Conservation (phyloP, 2,797 vertebrate genomes). For the Acanthornis magna region DNA sequence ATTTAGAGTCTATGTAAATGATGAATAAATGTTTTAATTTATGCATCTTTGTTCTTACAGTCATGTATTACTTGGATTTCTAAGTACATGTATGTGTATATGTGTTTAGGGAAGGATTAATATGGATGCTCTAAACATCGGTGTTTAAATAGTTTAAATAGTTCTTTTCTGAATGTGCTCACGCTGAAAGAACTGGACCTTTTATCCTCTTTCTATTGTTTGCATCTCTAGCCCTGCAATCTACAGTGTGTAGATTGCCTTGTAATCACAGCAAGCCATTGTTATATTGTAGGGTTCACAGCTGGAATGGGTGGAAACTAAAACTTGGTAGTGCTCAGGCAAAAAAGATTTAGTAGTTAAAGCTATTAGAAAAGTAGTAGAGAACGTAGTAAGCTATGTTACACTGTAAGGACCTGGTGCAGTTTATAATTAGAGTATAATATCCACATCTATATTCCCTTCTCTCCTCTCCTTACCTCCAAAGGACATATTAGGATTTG, state of each 20-base stretch:
- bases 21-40: background rate
- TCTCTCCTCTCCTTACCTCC: background rate
- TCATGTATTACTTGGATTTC: background rate
- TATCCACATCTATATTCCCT: background rate
- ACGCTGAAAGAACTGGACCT: background rate
- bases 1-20: background rate
- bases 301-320: background rate
- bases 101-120: background rate
- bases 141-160: background rate
- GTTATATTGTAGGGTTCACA: background rate
- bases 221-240: background rate
- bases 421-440: background rate
- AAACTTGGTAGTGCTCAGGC: background rate
- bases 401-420: background rate
- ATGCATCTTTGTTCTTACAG: background rate
- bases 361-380: background rate
- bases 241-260: background rate
- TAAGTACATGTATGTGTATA: background rate
- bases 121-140: background rate
- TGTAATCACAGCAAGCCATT: background rate
- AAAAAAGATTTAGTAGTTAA: background rate
- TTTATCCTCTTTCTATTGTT: background rate
- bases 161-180: background rate
- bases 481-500: background rate
- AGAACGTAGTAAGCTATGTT: background rate